Evolutionary conservation across 2,888 invertebrate species (phyloP), one percentile per base, ranked within the genome.

Genomic region (Chesias legatella): DNA sequence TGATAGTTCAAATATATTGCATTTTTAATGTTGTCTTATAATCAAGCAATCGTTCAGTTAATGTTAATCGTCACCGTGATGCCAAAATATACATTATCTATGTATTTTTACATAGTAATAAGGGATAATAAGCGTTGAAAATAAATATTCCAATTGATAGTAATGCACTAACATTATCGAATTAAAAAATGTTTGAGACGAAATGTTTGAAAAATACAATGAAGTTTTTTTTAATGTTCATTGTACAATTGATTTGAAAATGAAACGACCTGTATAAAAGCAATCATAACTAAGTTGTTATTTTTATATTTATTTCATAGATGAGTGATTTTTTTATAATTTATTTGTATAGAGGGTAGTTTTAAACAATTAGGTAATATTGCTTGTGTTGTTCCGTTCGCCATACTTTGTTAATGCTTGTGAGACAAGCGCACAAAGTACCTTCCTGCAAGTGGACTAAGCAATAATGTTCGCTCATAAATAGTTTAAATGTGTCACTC

Each of bases 361-460:
- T 73, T 33, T 48, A 48, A 33, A 10, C 23, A 8, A 22, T 64
- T 60, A 61, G 52, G 39, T 54, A 28, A 42, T 32, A 39, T 51
- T 51, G 52, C 63, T 62, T 67, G 55, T 62, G 41, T 43, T 26
- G 58, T 43, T 50, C 53, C 48, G 39, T 51, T 54, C 47, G 56
- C 60, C 44, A 54, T 51, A 73, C 77, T 81, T 76, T 79, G 76
- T 60, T 48, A 63, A 68, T 71, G 83, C 86, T 86, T 85, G 86
- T 86, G 67, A 82, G 69, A 86, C 86, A 82, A 83, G 86, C 69
- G 79, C 81, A 75, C 77, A 79, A 76, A 74, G 77, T 81, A 64
- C 77, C 68, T 70, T 72, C 73, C 72, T 67, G 56, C 50, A 76
- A 72, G 67, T 63, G 74, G 67, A 63, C 66, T 74, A 78, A 79